Evolutionary conservation across 2,888 invertebrate genomes (phyloP).

Genomic region (Heliconius ethilla): DNA sequence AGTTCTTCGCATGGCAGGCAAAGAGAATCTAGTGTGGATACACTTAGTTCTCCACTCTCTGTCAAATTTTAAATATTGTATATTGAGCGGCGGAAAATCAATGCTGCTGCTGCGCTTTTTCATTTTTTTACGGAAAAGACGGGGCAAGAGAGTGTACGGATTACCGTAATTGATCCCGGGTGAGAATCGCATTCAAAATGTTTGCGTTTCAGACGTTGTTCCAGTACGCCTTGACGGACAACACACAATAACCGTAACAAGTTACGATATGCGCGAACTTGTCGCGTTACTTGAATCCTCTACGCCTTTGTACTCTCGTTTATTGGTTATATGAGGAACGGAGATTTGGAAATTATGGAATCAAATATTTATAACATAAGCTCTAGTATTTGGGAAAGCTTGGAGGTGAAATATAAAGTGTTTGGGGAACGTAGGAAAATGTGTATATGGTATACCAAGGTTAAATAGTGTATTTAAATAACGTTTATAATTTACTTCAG

Average conservation of each 20-base stretch:
- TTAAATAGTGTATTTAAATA: too few species aligned
- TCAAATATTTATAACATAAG: slow-evolving; percentile 18
- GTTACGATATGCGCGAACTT: slow-evolving; percentile 21
- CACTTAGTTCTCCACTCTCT: too few species aligned
- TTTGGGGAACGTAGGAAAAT: neutral
- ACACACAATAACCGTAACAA: slow-evolving; percentile 18
- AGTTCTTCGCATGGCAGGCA: neutral
- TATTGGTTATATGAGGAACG: slow-evolving; percentile 19
- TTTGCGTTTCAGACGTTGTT: too few species aligned
- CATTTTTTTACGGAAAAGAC: too few species aligned
- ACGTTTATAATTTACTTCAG: too few species aligned
- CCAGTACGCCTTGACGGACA: too few species aligned
- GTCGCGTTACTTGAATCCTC: slow-evolving; percentile 22
- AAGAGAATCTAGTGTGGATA: neutral
- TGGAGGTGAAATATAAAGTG: neutral
- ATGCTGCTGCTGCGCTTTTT: neutral
- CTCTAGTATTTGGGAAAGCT: slow-evolving; percentile 5
- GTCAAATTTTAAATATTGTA: neutral
- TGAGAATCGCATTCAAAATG: too few species aligned
- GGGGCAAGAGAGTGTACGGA: too few species aligned
- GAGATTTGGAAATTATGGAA: slow-evolving; percentile 14
- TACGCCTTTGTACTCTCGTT: slow-evolving; percentile 15
- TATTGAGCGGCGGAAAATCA: neutral
- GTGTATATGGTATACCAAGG: too few species aligned
- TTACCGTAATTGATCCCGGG: too few species aligned